phyloP scores from a whole-genome alignment of 2,797 vertebrate genomes.

The Tragopan temminckii region DNA sequence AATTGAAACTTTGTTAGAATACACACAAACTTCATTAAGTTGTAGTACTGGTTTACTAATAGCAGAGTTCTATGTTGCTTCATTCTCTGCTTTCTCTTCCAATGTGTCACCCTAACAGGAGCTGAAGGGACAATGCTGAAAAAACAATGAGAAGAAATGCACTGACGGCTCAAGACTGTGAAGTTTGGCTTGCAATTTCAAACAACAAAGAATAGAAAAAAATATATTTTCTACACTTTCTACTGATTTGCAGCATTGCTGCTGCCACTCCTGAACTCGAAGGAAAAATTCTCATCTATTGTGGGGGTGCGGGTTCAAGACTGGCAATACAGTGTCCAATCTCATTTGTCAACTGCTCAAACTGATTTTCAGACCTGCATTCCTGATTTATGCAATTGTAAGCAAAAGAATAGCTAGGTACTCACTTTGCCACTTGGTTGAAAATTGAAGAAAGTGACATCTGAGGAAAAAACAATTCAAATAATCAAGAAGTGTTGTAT shows the following conservation, averaged over 20 bases:
- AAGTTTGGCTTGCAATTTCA: neutral
- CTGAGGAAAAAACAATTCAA: neutral
- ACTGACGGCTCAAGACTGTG: neutral
- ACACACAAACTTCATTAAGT: constrained; percentile 57
- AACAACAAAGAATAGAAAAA: rapidly evolving
- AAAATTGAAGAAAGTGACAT: neutral
- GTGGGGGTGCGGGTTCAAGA: neutral
- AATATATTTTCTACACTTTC: neutral
- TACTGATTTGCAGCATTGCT: neutral
- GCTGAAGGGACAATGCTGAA: neutral
- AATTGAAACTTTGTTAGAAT: constrained; percentile 64
- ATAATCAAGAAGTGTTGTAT: neutral
- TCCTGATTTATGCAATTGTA: neutral
- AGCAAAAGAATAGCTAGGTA: neutral
- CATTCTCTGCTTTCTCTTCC: constrained; percentile 21
- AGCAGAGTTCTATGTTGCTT: constrained; percentile 10
- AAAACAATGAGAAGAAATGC: neutral
- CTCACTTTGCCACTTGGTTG: neutral
- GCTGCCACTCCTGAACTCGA: neutral
- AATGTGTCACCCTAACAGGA: neutral
- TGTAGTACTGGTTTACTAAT: constrained; percentile 46
- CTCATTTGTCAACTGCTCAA: neutral
- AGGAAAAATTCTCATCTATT: neutral
- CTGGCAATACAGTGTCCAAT: neutral
- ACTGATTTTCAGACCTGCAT: neutral